phyloP scores from a whole-genome alignment of 2,888 invertebrate genomes.

The Sinohyriopsis cumingii region DNA sequence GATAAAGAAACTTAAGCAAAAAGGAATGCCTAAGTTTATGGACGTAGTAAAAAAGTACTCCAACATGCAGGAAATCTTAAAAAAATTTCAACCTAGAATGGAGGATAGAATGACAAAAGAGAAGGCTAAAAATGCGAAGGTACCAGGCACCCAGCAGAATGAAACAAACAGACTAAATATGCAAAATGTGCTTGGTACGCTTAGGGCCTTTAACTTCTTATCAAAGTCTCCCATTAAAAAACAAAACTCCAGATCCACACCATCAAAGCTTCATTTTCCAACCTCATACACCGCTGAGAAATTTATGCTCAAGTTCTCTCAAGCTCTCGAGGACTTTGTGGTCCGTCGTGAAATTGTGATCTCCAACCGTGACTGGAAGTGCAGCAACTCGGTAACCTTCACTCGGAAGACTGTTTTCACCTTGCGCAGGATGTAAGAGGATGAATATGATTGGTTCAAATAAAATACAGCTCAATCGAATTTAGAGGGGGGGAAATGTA shows the following conservation, averaged over 20 bases:
- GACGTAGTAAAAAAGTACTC: slow-evolving; percentile 25
- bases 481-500: too few species aligned
- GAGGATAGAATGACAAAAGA: too few species aligned
- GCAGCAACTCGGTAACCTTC: slow-evolving; percentile 39
- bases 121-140: not conserved
- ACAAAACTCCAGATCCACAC: not conserved
- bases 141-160: not conserved
- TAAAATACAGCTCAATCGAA: too few species aligned
- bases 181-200: slow-evolving; percentile 16
- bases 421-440: too few species aligned
- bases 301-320: slow-evolving; percentile 26
- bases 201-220: slow-evolving; percentile 26
- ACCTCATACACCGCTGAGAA: slow-evolving; percentile 18
- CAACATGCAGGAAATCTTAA: slow-evolving; percentile 26
- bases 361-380: slow-evolving; percentile 32
- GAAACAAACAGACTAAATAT: not conserved
- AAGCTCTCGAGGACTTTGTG: slow-evolving; percentile 38
- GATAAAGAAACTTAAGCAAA: slow-evolving; percentile 6
- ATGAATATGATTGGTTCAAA: too few species aligned
- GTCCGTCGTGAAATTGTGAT: slow-evolving; percentile 45
- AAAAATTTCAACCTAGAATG: slow-evolving; percentile 7
- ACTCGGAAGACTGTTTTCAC: slow-evolving; percentile 36
- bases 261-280: not conserved
- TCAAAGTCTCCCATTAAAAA: slow-evolving; percentile 2
- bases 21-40: slow-evolving; percentile 1